Conservation (phyloP, 2,888 invertebrate genomes). For the Lasius fuliginosus region DNA sequence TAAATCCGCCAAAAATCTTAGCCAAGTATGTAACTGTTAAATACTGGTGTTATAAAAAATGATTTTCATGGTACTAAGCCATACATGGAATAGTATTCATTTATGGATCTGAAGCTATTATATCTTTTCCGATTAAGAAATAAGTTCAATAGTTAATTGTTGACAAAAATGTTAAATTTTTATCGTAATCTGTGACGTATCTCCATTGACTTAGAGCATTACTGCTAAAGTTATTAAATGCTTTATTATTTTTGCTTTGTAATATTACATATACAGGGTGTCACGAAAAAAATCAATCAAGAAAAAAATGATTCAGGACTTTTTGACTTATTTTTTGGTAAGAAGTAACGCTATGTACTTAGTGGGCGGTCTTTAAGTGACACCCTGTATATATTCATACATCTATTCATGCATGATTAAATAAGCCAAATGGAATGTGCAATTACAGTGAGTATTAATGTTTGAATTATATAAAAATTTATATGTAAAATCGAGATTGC, state of each 20-base stretch:
- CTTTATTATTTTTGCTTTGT: not conserved
- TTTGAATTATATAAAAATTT: not conserved
- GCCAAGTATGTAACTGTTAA: constrained; percentile 87
- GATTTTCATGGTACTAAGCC: not conserved
- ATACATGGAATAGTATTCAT: not conserved
- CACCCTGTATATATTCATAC: not conserved
- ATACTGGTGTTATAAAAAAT: not conserved
- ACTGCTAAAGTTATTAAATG: too few relatives aligned
- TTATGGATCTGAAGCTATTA: not conserved
- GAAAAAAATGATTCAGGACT: too few relatives aligned
- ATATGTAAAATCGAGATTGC: not conserved
- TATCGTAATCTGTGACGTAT: too few relatives aligned
- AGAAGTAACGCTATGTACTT: too few relatives aligned
- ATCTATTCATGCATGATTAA: not conserved
- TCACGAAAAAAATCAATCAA: too few relatives aligned
- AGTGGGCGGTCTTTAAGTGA: too few relatives aligned
- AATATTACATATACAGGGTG: not conserved
- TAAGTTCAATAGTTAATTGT: not conserved
- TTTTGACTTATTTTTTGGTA: too few relatives aligned
- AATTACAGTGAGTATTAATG: not conserved
- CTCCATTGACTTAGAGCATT: not conserved
- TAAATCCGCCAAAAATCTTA: constrained; percentile 91
- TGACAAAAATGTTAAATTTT: too few relatives aligned
- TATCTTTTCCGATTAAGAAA: not conserved
- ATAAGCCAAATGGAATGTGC: not conserved